Evolutionary conservation across 2,888 invertebrate species (phyloP), one percentile per base, ranked within the genome.

Genomic region (Meta bourneti): DNA sequence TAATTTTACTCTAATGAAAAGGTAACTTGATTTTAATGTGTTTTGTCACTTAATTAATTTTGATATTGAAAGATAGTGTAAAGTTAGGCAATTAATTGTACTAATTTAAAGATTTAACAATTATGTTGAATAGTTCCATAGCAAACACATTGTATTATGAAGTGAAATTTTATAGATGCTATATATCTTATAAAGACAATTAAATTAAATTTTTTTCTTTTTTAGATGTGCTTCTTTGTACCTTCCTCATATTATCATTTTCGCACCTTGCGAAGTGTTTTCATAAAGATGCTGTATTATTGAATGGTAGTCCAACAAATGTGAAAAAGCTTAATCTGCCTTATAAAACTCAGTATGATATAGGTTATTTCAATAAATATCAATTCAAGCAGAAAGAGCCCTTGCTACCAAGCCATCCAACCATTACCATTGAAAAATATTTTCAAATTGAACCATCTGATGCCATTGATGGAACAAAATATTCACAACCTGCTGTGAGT

Each of bases 401-500:
- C 19, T 61, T 9, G 7, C 54, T 69, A 71, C 9, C 16, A 52
- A 90, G 81, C 51, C 72, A 48, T 34, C 75, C 89, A 48, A 11
- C 20, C 52, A 13, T 89, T 54, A 8, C 69, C 7, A 9, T 20
- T 61, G 91, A 91, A 48, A 74, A 79, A 54, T 78, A 85, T 61
- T 88, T 88, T 49, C 91, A 83, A 16, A 91, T 91, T 78, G 91
- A 88, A 83, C 88, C 91, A 20, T 91, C 91, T 49, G 91, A 91
- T 84, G 91, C 91, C 6, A 84, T 84, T 48, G 88, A 84, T 88
- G 70, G 34, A n/a, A 52, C 61, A 16, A 91, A 91, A 70, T 91
- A 88, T 79, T 91, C 91, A 9, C 91, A 91, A 51, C 91, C 91
- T 51, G 90, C 85, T 48, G 13, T 90, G 16, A 52, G 70, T 75